These are phyloP conservation scores for Leptinotarsa defecta DNA, from an alignment of 1,140 invertebrate species.

Conservation along the genomic window DNA sequence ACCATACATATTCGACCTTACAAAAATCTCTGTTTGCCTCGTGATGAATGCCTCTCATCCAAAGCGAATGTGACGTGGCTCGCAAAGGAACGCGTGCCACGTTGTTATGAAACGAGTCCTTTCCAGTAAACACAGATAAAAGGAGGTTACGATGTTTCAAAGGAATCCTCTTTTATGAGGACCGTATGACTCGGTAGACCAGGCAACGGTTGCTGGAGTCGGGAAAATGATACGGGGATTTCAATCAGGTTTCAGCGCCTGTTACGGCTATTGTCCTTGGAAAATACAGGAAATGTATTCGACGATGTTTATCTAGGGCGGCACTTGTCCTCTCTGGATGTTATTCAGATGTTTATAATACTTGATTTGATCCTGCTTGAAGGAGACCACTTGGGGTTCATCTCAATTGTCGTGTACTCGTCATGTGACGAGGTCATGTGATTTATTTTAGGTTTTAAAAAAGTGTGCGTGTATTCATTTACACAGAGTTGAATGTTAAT, in stretches of 20 bases:
- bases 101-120: conserved; percentile 5
- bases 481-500: no score
- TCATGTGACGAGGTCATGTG: no score
- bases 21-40: neutral
- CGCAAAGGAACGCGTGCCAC: neutral
- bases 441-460: no score
- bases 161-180: neutral
- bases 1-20: neutral
- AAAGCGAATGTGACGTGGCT: neutral
- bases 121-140: conserved; percentile 1
- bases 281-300: no score
- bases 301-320: no score
- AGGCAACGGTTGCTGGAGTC: neutral
- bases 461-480: no score
- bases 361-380: no score
- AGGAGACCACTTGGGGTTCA: no score
- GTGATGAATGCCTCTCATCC: neutral
- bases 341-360: no score
- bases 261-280: no score
- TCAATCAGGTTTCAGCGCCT: neutral
- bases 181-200: neutral
- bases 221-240: neutral
- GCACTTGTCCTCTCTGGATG: no score
- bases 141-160: neutral
- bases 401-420: no score